A percentile compares a stretch with the other conserved stretches of the same genome.
Evolutionary conservation across 1,140 invertebrate genomes (phyloP).

Genomic region (Scaptomyza graminum): DNA sequence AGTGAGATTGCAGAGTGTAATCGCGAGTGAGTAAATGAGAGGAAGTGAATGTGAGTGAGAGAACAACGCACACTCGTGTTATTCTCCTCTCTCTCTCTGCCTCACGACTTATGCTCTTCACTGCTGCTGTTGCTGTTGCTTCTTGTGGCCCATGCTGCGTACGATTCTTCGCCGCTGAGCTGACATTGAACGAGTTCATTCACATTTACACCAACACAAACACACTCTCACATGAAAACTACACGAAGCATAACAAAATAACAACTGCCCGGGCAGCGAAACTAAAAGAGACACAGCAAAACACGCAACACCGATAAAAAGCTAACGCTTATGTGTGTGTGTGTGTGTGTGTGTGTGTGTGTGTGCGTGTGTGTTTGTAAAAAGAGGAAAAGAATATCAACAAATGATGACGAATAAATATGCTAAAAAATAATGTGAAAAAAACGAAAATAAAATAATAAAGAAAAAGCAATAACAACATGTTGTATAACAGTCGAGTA

Average conservation of each 20-base stretch:
- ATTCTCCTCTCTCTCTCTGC: not conserved
- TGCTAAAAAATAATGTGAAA: conserved; percentile 77
- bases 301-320: conserved; percentile 43
- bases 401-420: conserved; percentile 66
- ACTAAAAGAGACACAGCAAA: conserved; percentile 38
- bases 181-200: conserved; percentile 84
- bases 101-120: conserved; percentile 47
- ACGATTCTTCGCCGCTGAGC: conserved; percentile 54
- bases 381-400: conserved; percentile 50
- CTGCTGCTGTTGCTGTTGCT: conserved; percentile 24
- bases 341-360: conserved; percentile 20
- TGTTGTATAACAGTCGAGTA: conserved; percentile 66
- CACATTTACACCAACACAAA: conserved; percentile 64
- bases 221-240: conserved; percentile 51
- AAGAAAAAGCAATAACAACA: conserved; percentile 57
- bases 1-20: conserved; percentile 23
- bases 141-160: conserved; percentile 68
- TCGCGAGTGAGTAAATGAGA: conserved; percentile 19
- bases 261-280: conserved; percentile 52
- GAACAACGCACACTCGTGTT: conserved; percentile 17
- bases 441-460: no score
- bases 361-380: conserved; percentile 26
- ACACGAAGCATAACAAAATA: conserved; percentile 77
- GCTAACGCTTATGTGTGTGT: conserved; percentile 3
- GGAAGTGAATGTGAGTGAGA: conserved; percentile 6